Evolutionary conservation across 2,797 vertebrate species (phyloP).

Genomic region (Euphonia xanthogaster): DNA sequence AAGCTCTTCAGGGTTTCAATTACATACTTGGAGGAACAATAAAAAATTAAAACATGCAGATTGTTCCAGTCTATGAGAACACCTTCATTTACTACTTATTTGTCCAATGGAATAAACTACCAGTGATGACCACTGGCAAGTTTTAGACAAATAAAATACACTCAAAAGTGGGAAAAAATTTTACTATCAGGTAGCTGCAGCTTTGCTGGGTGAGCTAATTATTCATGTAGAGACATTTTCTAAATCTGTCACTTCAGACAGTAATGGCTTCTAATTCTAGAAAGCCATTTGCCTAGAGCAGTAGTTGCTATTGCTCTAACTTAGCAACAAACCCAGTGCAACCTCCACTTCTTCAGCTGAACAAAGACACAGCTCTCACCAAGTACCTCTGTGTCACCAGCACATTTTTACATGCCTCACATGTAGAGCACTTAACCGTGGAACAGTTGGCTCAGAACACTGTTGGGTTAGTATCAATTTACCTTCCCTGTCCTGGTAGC

Average conservation of each 20-base stretch:
- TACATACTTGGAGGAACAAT: neutral
- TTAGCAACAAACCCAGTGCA: neutral
- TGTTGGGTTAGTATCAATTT: neutral
- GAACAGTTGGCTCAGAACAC: neutral
- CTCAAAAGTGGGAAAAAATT: neutral
- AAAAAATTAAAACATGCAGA: constrained; percentile 34
- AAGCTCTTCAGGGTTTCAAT: constrained; percentile 28
- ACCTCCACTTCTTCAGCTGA: neutral
- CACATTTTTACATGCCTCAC: neutral
- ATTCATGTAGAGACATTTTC: neutral
- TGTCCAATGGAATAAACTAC: neutral
- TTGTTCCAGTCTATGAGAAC: constrained; percentile 9
- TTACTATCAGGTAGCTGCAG: constrained; percentile 21
- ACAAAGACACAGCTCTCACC: neutral
- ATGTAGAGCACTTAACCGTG: neutral
- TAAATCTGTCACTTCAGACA: constrained; percentile 7
- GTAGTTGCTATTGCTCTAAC: neutral
- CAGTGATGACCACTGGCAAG: neutral
- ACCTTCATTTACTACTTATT: neutral
- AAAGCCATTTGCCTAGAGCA: constrained; percentile 27
- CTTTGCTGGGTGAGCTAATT: neutral
- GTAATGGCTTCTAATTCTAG: constrained; percentile 48
- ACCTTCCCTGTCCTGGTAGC: neutral
- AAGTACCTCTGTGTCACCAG: neutral
- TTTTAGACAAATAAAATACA: neutral